Conservation (phyloP, 1,140 invertebrate genomes). For the Leguminivora glycinivorella region DNA sequence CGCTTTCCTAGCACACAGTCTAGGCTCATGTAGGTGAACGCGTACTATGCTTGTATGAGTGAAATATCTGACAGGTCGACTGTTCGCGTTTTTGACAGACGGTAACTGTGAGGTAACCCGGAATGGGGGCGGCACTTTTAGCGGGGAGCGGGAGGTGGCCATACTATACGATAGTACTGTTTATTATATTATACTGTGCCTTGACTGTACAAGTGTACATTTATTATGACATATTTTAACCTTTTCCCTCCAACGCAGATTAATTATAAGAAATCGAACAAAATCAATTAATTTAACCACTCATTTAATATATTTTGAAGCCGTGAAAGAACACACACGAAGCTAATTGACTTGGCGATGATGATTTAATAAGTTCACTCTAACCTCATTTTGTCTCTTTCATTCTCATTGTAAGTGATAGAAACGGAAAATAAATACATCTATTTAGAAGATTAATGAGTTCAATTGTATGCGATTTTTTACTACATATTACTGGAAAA, state of each 20-base stretch:
- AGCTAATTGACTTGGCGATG: slow-evolving; percentile 52
- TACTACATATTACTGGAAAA: background rate
- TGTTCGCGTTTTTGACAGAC: no score
- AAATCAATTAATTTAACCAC: background rate
- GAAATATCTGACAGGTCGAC: no score
- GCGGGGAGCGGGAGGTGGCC: no score
- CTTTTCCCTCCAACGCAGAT: background rate
- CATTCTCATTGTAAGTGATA: slow-evolving; percentile 24
- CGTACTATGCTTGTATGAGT: no score
- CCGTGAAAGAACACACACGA: slow-evolving; percentile 52
- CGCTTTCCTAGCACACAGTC: no score
- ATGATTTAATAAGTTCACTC: slow-evolving; percentile 60
- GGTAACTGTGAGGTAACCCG: no score
- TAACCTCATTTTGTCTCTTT: slow-evolving; percentile 36
- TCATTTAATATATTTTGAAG: background rate
- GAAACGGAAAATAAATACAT: slow-evolving; percentile 29
- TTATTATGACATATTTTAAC: background rate
- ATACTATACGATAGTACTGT: no score
- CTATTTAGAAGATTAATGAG: slow-evolving; percentile 4
- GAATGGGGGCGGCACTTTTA: no score
- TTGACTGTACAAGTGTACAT: no score
- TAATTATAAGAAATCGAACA: background rate
- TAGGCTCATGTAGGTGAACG: no score
- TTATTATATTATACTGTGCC: no score
- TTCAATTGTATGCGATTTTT: background rate